Conservation (phyloP, 2,113 vertebrate genomes). For the Merops nubicus region DNA sequence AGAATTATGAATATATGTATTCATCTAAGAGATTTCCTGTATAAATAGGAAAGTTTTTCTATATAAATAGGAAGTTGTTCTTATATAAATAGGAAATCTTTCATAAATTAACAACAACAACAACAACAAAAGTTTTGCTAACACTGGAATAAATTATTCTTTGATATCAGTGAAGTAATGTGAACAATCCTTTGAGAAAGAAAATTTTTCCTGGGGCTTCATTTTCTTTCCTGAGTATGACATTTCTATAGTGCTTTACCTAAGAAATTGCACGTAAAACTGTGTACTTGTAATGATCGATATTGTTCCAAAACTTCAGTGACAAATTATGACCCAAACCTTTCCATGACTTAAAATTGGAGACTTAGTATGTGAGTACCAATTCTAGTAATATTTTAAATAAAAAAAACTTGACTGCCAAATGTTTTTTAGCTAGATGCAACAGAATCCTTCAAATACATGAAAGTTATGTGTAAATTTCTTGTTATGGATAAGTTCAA, state of each 20-base stretch:
- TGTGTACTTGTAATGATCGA: neutral
- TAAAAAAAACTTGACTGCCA: neutral
- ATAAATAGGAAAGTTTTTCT: neutral
- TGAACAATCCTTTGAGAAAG: neutral
- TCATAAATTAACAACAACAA: neutral
- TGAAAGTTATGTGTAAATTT: neutral
- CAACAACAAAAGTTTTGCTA: neutral
- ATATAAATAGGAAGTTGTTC: neutral
- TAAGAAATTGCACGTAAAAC: neutral
- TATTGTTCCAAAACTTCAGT: neutral
- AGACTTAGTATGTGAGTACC: neutral
- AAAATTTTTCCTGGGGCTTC: neutral
- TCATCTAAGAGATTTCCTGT: neutral
- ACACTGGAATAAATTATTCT: neutral
- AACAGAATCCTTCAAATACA: neutral
- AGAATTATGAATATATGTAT: neutral
- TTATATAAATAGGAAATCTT: neutral
- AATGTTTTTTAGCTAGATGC: neutral
- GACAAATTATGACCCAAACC: neutral
- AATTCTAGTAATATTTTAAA: neutral
- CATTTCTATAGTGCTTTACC: neutral
- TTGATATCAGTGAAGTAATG: neutral
- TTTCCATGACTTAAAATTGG: neutral
- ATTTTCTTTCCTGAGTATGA: neutral
- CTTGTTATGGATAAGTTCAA: neutral